Evolutionary conservation across 2,797 vertebrate species (phyloP).

Genomic region (Typhlichthys subterraneus): DNA sequence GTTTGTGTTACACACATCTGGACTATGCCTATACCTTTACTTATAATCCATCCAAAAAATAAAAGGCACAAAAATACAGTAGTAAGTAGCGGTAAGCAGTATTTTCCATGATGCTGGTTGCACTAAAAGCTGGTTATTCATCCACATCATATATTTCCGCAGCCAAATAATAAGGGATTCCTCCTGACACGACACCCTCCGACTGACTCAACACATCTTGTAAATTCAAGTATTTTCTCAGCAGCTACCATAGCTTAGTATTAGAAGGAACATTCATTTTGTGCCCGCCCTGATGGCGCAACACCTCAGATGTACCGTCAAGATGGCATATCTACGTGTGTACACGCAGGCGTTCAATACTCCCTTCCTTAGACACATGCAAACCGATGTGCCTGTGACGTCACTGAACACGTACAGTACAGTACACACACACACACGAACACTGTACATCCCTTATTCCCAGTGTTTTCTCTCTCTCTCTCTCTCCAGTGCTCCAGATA

Average conservation of each 20-base stretch:
- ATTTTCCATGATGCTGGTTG: too few relatives aligned
- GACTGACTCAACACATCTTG: neutral
- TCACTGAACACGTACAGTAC: neutral
- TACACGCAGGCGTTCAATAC: slow-evolving; percentile 9
- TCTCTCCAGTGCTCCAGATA: slow-evolving; percentile 41
- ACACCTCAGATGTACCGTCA: slow-evolving; percentile 16
- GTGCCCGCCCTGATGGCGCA: neutral
- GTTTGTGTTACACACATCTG: too few relatives aligned
- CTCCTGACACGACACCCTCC: neutral
- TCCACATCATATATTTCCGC: too few relatives aligned
- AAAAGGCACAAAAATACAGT: too few relatives aligned
- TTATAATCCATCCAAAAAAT: too few relatives aligned
- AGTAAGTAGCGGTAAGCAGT: too few relatives aligned
- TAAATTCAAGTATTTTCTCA: neutral
- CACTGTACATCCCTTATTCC: slow-evolving; percentile 38
- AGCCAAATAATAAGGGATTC: too few relatives aligned
- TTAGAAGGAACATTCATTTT: neutral
- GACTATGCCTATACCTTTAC: too few relatives aligned
- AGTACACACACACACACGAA: slow-evolving; percentile 4
- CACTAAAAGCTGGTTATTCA: too few relatives aligned
- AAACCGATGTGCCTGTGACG: neutral
- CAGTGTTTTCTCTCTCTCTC: slow-evolving; percentile 36
- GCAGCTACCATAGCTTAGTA: neutral
- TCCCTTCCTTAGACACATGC: slow-evolving; percentile 21
- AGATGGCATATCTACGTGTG: slow-evolving; percentile 1